phyloP scores from a whole-genome alignment of 2,888 invertebrate genomes.

The Malachius bipustulatus region DNA sequence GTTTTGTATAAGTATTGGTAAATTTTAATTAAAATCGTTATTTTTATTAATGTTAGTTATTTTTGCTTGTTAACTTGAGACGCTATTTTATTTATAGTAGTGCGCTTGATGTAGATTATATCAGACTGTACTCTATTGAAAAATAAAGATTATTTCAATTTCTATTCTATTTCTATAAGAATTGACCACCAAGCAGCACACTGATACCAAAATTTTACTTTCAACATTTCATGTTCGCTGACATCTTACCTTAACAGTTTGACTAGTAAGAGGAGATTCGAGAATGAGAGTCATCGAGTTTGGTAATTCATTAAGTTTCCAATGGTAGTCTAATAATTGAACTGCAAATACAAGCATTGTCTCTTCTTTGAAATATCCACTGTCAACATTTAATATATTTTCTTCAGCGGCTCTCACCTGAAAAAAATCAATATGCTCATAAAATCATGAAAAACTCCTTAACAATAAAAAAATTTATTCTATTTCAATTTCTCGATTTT shows the following conservation, averaged over 20 bases:
- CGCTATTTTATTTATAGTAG: too few species aligned
- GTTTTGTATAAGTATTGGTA: too few species aligned
- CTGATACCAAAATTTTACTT: too few species aligned
- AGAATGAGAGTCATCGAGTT: conserved; percentile 32
- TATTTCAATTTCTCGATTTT: too few species aligned
- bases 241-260: conserved; percentile 25
- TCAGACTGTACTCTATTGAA: too few species aligned
- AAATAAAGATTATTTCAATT: too few species aligned
- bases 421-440: conserved; percentile 14
- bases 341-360: conserved; percentile 25
- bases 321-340: conserved; percentile 33
- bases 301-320: conserved; percentile 31
- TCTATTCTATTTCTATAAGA: background rate
- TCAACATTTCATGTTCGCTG: background rate
- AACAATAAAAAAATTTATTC: too few species aligned
- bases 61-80: too few species aligned
- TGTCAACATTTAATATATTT: conserved; percentile 28
- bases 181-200: background rate
- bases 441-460: too few species aligned
- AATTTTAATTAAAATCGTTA: too few species aligned
- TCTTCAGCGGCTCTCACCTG: conserved; percentile 30
- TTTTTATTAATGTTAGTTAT: too few species aligned
- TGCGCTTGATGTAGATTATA: too few species aligned
- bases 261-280: conserved; percentile 28
- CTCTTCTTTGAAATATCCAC: conserved; percentile 20